phyloP scores from a whole-genome alignment of 2,113 vertebrate species.

The Nanorana parkeri region DNA sequence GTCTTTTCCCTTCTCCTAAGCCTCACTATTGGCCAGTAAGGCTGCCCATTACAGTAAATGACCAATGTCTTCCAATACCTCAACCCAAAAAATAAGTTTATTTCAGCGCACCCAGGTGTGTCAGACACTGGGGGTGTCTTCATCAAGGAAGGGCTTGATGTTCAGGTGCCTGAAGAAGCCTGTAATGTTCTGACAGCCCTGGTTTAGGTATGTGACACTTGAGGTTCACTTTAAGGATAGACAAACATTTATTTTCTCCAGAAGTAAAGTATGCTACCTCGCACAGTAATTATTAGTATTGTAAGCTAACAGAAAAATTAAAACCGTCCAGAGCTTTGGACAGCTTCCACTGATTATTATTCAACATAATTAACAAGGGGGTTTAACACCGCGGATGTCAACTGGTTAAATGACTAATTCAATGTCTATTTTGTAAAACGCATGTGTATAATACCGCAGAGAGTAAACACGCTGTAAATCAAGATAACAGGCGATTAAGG shows the following conservation, averaged over 20 bases:
- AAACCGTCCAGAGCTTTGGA: not conserved
- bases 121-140: no score
- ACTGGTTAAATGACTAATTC: constrained; percentile 12
- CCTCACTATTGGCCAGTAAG: no score
- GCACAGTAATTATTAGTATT: not conserved
- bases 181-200: no score
- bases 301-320: not conserved
- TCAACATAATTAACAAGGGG: constrained; percentile 6
- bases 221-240: no score
- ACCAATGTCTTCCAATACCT: no score
- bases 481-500: not conserved
- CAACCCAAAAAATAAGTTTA: not conserved
- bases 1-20: no score
- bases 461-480: constrained; percentile 9
- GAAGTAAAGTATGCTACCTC: not conserved
- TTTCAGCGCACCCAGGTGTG: not conserved
- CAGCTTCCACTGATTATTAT: not conserved
- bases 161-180: no score
- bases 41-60: no score
- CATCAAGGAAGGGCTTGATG: no score
- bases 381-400: no score
- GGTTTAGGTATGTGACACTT: no score
- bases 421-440: constrained; percentile 1
- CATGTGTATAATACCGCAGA: not conserved
- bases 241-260: no score